Conservation (phyloP, 2,888 invertebrate genomes). For the Ametastegia equiseti region DNA sequence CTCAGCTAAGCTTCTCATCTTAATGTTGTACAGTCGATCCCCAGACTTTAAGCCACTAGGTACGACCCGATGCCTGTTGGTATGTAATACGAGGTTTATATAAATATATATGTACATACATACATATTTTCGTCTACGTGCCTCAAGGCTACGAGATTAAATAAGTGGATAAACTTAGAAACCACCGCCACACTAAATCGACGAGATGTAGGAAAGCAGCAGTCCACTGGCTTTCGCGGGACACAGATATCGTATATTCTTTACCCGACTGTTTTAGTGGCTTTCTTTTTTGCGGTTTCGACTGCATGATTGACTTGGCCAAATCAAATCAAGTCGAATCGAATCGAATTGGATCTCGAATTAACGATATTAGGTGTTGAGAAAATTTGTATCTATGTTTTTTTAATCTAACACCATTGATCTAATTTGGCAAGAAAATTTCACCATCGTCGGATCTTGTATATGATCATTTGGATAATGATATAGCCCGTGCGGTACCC, state of each 20-base stretch:
- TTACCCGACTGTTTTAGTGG: constrained; percentile 19
- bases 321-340: constrained; percentile 37
- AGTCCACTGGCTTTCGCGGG: constrained; percentile 18
- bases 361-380: constrained; percentile 18
- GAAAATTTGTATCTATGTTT: constrained; percentile 10
- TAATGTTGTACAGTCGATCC: background rate
- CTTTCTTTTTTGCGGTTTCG: constrained; percentile 36
- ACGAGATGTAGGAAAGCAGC: constrained; percentile 20
- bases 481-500: background rate
- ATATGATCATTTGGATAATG: background rate
- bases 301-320: constrained; percentile 18
- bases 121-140: constrained; percentile 20
- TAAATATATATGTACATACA: too few relatives aligned
- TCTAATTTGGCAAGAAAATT: constrained; percentile 16
- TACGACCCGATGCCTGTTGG: background rate
- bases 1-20: background rate
- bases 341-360: constrained; percentile 22
- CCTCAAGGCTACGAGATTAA: constrained; percentile 40
- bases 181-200: constrained; percentile 17
- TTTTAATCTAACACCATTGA: constrained; percentile 1
- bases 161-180: constrained; percentile 44
- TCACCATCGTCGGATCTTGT: background rate
- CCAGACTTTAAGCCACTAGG: constrained; percentile 20
- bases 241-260: background rate
- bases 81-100: constrained; percentile 9